These are phyloP conservation scores for Xiphorhynchus erythropygius DNA, from an alignment of 2,797 vertebrate species.

Conservation along the genomic window DNA sequence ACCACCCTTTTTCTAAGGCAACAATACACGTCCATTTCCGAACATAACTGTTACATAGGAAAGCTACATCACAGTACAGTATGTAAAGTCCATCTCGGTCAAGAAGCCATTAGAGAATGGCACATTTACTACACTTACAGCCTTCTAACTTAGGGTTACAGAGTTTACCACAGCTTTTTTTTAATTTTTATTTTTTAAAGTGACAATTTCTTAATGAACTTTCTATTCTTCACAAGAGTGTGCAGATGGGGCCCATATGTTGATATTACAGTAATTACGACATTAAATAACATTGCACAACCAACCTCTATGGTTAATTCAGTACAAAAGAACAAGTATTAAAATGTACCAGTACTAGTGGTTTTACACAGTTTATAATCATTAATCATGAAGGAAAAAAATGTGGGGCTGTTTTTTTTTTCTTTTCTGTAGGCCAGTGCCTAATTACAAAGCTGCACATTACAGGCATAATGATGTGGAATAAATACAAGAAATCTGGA, in stretches of 20 bases:
- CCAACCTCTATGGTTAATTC: slow-evolving; percentile 83
- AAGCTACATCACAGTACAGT: slow-evolving; percentile 77
- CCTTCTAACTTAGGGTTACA: slow-evolving; percentile 66
- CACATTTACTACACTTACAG: slow-evolving; percentile 65
- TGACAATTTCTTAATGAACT: slow-evolving; percentile 70
- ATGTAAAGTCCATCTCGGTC: slow-evolving; percentile 71
- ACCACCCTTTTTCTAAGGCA: slow-evolving; percentile 81
- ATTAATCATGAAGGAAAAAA: slow-evolving; percentile 75
- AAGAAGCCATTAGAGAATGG: slow-evolving; percentile 69
- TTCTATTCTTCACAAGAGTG: slow-evolving; percentile 76
- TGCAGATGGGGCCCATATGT: slow-evolving; percentile 75
- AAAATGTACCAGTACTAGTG: slow-evolving; percentile 84
- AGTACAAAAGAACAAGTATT: slow-evolving; percentile 83
- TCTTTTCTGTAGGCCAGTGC: slow-evolving; percentile 86
- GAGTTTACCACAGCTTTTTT: slow-evolving; percentile 78
- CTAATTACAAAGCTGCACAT: slow-evolving; percentile 91
- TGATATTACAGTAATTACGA: slow-evolving; percentile 83
- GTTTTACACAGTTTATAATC: slow-evolving; percentile 77
- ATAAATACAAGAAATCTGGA: slow-evolving; percentile 90
- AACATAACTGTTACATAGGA: slow-evolving; percentile 81
- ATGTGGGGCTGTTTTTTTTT: slow-evolving; percentile 53
- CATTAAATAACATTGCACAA: slow-evolving; percentile 88
- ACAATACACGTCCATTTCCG: slow-evolving; percentile 78
- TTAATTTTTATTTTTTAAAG: slow-evolving; percentile 67
- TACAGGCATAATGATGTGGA: slow-evolving; percentile 85